These are phyloP conservation scores for Trichonephila clavipes DNA, from an alignment of 1,140 invertebrate species.

Conservation along the genomic window DNA sequence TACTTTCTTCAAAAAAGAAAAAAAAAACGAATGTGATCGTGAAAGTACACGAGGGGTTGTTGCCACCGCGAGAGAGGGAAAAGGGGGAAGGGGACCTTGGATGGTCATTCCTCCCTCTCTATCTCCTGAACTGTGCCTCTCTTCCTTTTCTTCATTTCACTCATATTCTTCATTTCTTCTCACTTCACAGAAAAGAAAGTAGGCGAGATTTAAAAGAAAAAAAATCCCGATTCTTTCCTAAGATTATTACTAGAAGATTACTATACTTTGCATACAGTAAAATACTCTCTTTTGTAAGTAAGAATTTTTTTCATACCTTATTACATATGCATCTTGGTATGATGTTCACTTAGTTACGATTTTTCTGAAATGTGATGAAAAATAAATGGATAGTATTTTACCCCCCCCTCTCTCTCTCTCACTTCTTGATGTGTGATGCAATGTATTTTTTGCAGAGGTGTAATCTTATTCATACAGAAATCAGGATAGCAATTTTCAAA, in stretches of 20 bases:
- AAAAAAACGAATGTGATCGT: not conserved
- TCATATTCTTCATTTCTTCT: not conserved
- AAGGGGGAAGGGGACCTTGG: slow-evolving; percentile 38
- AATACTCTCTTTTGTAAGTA: not conserved
- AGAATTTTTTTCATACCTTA: not conserved
- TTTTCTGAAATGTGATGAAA: not conserved
- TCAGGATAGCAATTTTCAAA: too few relatives aligned
- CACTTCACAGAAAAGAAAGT: not conserved
- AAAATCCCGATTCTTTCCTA: not conserved
- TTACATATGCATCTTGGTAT: not conserved
- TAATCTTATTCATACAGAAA: too few relatives aligned
- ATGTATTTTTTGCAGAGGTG: too few relatives aligned
- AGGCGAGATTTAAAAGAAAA: not conserved
- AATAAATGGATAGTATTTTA: too few relatives aligned
- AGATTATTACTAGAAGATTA: not conserved
- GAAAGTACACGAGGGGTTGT: slow-evolving; percentile 41
- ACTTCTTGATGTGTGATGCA: too few relatives aligned
- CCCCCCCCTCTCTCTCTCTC: too few relatives aligned
- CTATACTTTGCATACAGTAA: not conserved
- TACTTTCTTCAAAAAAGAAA: not conserved
- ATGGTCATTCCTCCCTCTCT: slow-evolving; percentile 65
- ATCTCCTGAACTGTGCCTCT: slow-evolving; percentile 6
- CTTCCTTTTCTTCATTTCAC: slow-evolving; percentile 12
- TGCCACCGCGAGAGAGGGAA: slow-evolving; percentile 43
- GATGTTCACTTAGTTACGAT: not conserved